Percentiles rank a stretch among this genome's conserved stretches.
phyloP scores from a whole-genome alignment of 2,888 invertebrate genomes.

The Rotaria socialis region DNA sequence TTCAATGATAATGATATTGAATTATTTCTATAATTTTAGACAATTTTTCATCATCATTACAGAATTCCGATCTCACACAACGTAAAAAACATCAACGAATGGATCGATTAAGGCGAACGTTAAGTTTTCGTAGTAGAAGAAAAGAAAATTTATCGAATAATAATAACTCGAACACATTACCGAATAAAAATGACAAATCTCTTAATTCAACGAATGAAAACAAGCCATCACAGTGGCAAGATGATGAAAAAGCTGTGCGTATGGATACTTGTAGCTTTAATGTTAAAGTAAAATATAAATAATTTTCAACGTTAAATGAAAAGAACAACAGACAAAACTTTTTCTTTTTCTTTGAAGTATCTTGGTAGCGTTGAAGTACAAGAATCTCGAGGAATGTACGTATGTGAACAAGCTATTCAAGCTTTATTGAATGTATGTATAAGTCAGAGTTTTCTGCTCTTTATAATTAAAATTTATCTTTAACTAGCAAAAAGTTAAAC shows the following conservation, averaged over 20 bases:
- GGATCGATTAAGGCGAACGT: conserved; percentile 41
- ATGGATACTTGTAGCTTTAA: conserved; percentile 93
- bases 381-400: conserved; percentile 97
- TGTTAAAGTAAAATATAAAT: conserved; percentile 69
- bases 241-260: conserved; percentile 90
- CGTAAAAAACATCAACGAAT: conserved; percentile 5
- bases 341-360: conserved; percentile 66
- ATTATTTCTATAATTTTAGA: background rate
- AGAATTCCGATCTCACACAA: background rate
- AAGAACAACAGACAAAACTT: background rate
- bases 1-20: background rate
- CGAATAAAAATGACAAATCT: no score
- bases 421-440: conserved; percentile 73
- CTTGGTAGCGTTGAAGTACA: conserved; percentile 97
- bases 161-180: background rate
- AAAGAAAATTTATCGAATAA: background rate
- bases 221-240: conserved; percentile 95
- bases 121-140: conserved; percentile 38
- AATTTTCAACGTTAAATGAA: background rate
- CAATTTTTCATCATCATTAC: background rate
- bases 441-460: conserved; percentile 27
- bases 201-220: conserved; percentile 53
- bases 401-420: conserved; percentile 97
- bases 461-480: background rate
- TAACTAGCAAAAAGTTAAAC: conserved; percentile 52